Conservation (phyloP, 2,113 vertebrate genomes). For the Neotragus moschatus region DNA sequence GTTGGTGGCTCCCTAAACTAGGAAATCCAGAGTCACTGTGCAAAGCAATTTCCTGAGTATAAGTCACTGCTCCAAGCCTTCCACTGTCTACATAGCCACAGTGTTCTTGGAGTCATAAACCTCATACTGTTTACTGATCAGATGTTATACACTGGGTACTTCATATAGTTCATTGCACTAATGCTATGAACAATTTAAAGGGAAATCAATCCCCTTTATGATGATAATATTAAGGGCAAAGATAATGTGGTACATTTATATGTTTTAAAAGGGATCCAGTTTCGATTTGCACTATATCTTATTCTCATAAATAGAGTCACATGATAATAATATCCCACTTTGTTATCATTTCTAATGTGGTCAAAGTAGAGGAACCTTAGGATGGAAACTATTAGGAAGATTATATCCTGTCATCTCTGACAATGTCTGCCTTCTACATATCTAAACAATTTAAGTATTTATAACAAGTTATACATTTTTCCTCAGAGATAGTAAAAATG, state of each 20-base stretch:
- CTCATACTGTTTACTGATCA: background rate
- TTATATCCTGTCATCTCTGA: background rate
- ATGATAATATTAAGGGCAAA: background rate
- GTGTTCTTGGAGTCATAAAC: background rate
- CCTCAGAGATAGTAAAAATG: background rate
- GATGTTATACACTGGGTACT: background rate
- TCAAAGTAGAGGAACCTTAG: background rate
- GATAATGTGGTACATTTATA: background rate
- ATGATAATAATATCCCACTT: background rate
- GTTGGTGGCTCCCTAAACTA: background rate
- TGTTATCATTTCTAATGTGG: conserved; percentile 10
- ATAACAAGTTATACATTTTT: background rate
- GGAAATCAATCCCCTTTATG: background rate
- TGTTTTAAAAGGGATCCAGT: background rate
- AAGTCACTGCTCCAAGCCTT: background rate
- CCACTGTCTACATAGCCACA: background rate
- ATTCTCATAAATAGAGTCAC: background rate
- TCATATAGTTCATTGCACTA: background rate
- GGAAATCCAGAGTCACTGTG: background rate
- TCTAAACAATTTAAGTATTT: background rate
- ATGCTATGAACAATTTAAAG: background rate
- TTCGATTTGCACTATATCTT: background rate
- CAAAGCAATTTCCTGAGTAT: background rate
- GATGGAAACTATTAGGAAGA: background rate
- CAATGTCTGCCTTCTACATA: background rate